Evolutionary conservation across 1,140 invertebrate genomes (phyloP).

Genomic region (Penaeus indicus): DNA sequence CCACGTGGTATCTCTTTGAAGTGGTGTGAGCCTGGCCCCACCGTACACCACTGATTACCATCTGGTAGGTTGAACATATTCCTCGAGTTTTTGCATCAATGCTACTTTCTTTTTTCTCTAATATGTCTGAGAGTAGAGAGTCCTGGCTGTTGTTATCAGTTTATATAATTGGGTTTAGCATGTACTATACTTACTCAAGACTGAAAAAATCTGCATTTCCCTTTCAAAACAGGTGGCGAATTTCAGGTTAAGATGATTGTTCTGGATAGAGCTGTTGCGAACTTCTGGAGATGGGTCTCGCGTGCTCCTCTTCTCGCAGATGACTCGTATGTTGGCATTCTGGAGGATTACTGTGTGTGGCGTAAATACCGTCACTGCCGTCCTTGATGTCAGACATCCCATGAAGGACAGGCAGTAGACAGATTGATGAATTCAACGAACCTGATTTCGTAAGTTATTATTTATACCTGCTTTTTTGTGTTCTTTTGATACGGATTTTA

Average conservation of each 20-base stretch:
- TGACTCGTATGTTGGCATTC: slow-evolving; percentile 98
- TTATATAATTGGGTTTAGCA: background rate
- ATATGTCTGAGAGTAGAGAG: too few relatives aligned
- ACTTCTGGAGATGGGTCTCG: slow-evolving; percentile 92
- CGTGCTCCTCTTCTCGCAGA: slow-evolving; percentile 98
- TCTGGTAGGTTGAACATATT: slow-evolving; percentile 72
- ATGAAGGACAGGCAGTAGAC: slow-evolving; percentile 95
- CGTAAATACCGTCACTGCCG: slow-evolving; percentile 90
- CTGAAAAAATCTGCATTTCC: too few relatives aligned
- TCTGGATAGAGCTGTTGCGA: slow-evolving; percentile 95
- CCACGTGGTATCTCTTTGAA: slow-evolving; percentile 99
- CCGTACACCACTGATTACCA: slow-evolving; percentile 99
- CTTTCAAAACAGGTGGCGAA: slow-evolving; percentile 80
- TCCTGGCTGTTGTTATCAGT: too few relatives aligned
- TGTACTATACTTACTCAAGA: background rate
- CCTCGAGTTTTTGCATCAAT: too few relatives aligned
- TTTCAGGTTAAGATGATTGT: slow-evolving; percentile 97
- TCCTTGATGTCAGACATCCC: slow-evolving; percentile 95
- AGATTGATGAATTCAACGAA: slow-evolving; percentile 96
- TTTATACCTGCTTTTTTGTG: background rate
- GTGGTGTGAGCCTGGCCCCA: slow-evolving; percentile 97
- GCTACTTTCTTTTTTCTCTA: too few relatives aligned
- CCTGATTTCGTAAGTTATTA: slow-evolving; percentile 72
- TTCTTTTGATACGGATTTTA: slow-evolving; percentile 69
- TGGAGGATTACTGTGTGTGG: slow-evolving; percentile 99